These are phyloP conservation scores for Hemithea aestivaria DNA, from an alignment of 2,888 invertebrate genomes.

Conservation along the genomic window DNA sequence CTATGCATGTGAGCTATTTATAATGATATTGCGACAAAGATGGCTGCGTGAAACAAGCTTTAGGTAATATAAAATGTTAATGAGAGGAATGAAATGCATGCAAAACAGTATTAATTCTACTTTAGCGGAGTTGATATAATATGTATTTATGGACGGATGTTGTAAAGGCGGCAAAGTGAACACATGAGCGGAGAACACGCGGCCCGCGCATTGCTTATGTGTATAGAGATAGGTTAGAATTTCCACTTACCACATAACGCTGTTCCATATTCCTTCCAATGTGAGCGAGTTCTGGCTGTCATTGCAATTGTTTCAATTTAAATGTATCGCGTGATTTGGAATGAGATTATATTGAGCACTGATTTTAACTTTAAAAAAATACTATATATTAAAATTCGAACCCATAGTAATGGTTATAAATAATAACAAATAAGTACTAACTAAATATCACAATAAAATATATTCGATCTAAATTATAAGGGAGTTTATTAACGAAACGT, in stretches of 20 bases:
- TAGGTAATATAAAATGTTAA: slow-evolving; percentile 10
- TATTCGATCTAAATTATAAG: slow-evolving; percentile 74
- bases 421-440: slow-evolving; percentile 67
- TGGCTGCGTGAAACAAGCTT: slow-evolving; percentile 16
- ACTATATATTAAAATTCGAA: slow-evolving; percentile 62
- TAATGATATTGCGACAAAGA: slow-evolving; percentile 19
- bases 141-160: slow-evolving; percentile 13
- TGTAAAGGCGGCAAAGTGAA: slow-evolving; percentile 30
- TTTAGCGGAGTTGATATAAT: slow-evolving; percentile 15
- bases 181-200: slow-evolving; percentile 40
- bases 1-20: slow-evolving; percentile 17
- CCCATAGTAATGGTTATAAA: slow-evolving; percentile 69
- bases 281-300: slow-evolving; percentile 76
- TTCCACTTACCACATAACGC: slow-evolving; percentile 74
- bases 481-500: slow-evolving; percentile 67
- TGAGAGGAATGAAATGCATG: slow-evolving; percentile 4
- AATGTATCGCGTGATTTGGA: slow-evolving; percentile 68
- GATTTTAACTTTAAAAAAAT: slow-evolving; percentile 58
- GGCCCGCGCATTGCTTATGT: slow-evolving; percentile 32
- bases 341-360: slow-evolving; percentile 78
- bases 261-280: slow-evolving; percentile 79
- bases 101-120: slow-evolving; percentile 2
- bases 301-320: slow-evolving; percentile 57
- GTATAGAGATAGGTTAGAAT: slow-evolving; percentile 58
- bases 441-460: slow-evolving; percentile 78